These are phyloP conservation scores for Physella acuta DNA, from an alignment of 1,140 invertebrate genomes.

Conservation along the genomic window DNA sequence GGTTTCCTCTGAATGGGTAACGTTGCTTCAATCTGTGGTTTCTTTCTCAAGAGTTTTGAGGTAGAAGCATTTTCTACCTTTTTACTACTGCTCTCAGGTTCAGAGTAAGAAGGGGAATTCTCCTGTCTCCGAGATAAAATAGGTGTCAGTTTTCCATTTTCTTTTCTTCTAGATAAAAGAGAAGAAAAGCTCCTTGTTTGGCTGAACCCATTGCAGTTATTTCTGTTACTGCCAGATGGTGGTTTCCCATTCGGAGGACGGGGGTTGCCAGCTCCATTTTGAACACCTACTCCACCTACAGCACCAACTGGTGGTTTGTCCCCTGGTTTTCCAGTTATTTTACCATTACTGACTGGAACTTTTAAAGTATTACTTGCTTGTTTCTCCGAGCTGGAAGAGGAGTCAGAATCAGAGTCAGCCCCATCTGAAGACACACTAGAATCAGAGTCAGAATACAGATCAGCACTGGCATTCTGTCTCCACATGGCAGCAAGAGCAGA, in stretches of 20 bases:
- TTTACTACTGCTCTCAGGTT: neutral
- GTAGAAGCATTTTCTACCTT: constrained; percentile 1
- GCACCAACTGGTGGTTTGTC: constrained; percentile 7
- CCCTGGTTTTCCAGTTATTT: neutral
- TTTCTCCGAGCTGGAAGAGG: constrained; percentile 24
- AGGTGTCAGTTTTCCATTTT: constrained; percentile 1
- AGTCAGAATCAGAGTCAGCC: constrained; percentile 20
- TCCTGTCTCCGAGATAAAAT: neutral
- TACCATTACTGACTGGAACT: neutral
- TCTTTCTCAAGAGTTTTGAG: constrained; percentile 25
- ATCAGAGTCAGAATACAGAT: constrained; percentile 28
- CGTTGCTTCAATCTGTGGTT: constrained; percentile 33
- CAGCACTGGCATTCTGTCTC: constrained; percentile 27
- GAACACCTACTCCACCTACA: neutral
- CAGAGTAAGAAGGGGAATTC: neutral
- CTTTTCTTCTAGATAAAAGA: constrained; percentile 12
- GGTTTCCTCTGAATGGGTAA: constrained; percentile 25
- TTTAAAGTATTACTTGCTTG: neutral
- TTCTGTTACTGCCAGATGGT: constrained; percentile 3
- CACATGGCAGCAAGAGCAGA: constrained; percentile 30
- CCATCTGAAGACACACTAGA: constrained; percentile 25
- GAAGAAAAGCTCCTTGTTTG: constrained; percentile 4
- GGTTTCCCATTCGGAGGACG: constrained; percentile 5
- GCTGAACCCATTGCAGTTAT: constrained; percentile 2
- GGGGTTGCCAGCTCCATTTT: constrained; percentile 13